Percentiles rank a stretch among this genome's conserved stretches.
phyloP scores from a whole-genome alignment of 1,140 invertebrate genomes.

The Brachionus calyciflorus region DNA sequence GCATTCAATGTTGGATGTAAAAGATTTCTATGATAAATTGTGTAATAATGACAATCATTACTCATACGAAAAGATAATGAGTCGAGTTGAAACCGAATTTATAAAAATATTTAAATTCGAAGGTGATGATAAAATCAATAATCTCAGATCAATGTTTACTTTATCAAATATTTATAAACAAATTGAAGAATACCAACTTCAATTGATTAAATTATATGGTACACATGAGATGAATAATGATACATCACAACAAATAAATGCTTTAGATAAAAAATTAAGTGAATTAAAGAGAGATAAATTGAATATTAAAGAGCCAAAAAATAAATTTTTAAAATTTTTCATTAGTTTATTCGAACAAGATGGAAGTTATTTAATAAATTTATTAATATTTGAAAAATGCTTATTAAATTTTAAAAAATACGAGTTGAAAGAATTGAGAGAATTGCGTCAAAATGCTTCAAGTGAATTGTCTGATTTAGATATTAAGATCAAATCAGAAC shows the following conservation, averaged over 20 bases:
- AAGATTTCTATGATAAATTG: neutral
- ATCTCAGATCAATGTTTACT: neutral
- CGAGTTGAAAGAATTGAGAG: neutral
- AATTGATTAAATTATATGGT: neutral
- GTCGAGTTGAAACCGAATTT: neutral
- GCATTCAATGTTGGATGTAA: neutral
- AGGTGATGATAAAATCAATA: neutral
- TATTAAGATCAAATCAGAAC: neutral
- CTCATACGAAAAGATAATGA: neutral
- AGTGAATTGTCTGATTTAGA: neutral
- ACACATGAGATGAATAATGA: neutral
- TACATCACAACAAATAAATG: neutral
- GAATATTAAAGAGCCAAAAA: neutral
- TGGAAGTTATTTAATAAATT: neutral
- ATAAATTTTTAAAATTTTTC: slow-evolving; percentile 8
- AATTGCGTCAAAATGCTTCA: neutral
- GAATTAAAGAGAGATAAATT: neutral
- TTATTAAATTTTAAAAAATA: slow-evolving; percentile 12
- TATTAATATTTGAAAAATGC: slow-evolving; percentile 1
- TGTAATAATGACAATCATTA: neutral
- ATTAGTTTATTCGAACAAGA: neutral
- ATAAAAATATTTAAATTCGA: neutral
- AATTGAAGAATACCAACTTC: neutral
- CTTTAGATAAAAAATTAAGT: neutral
- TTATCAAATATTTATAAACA: slow-evolving; percentile 15